Evolutionary conservation across 2,113 vertebrate species (phyloP).

Genomic region (Archocentrus centrarchus): DNA sequence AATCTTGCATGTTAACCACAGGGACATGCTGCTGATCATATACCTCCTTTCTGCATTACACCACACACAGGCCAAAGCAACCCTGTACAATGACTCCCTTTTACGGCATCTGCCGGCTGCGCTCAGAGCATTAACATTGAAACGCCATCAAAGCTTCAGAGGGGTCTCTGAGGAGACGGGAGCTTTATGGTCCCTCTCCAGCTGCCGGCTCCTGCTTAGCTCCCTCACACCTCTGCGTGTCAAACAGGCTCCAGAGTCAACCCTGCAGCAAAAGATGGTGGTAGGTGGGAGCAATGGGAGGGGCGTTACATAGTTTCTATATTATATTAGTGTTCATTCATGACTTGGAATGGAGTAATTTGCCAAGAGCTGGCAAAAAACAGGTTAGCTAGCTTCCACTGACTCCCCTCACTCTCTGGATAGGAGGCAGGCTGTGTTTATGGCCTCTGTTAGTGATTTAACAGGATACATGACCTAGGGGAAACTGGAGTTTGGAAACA

Average conservation of each 20-base stretch:
- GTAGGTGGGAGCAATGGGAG: constrained; percentile 29
- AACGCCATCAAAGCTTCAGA: constrained; percentile 59
- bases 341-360: constrained; percentile 24
- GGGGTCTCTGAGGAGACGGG: constrained; percentile 54
- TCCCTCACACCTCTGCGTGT: constrained; percentile 46
- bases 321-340: constrained; percentile 71
- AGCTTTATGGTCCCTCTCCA: constrained; percentile 51
- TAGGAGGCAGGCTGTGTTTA: constrained; percentile 56
- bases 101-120: constrained; percentile 48
- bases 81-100: constrained; percentile 63
- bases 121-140: constrained; percentile 46
- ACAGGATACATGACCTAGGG: constrained; percentile 64
- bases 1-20: constrained; percentile 43
- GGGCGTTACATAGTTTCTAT: constrained; percentile 44
- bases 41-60: constrained; percentile 47
- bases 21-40: constrained; percentile 25
- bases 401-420: constrained; percentile 28
- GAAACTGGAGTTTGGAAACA: constrained; percentile 62
- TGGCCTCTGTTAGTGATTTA: constrained; percentile 69
- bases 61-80: constrained; percentile 44
- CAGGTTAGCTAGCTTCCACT: constrained; percentile 36
- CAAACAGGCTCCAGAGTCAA: constrained; percentile 14
- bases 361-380: constrained; percentile 55
- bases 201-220: constrained; percentile 27
- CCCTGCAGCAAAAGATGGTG: neutral